Conservation (phyloP, 2,113 vertebrate species). For the Puntigrus tetrazona region DNA sequence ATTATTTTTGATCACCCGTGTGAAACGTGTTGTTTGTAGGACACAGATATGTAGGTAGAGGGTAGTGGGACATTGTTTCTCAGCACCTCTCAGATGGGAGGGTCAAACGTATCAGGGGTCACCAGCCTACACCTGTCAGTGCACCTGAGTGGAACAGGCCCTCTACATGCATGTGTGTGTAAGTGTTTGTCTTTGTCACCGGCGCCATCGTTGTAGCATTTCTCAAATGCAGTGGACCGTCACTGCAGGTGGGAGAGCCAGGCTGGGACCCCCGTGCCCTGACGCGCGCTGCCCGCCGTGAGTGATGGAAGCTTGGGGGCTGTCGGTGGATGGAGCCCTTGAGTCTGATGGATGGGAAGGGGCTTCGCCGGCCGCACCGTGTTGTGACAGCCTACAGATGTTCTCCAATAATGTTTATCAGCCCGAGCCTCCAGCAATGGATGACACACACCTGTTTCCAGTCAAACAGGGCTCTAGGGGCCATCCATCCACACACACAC, state of each 20-base stretch:
- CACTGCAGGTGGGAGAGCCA: conserved; percentile 65
- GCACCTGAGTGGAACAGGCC: conserved; percentile 49
- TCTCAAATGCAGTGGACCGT: conserved; percentile 69
- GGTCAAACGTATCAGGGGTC: conserved; percentile 21
- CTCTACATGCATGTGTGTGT: conserved; percentile 44
- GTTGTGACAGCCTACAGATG: conserved; percentile 83
- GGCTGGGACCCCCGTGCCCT: conserved; percentile 46
- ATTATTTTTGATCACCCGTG: conserved; percentile 28
- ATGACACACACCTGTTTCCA: conserved; percentile 79
- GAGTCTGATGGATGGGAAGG: conserved; percentile 72
- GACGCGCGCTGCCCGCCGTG: conserved; percentile 56
- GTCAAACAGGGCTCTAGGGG: conserved; percentile 71
- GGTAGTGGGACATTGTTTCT: conserved; percentile 23
- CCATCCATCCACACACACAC: conserved; percentile 67
- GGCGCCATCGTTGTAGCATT: conserved; percentile 57
- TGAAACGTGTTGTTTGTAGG: conserved; percentile 17
- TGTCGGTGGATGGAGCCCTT: conserved; percentile 51
- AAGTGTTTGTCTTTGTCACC: conserved; percentile 37
- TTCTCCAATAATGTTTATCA: conserved; percentile 83
- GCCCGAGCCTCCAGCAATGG: conserved; percentile 72
- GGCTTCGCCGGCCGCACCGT: conserved; percentile 55
- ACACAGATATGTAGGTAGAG: conserved; percentile 49
- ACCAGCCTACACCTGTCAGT: conserved; percentile 36
- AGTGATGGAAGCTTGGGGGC: conserved; percentile 65
- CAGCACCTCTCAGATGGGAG: not conserved